These are phyloP conservation scores for Temnothorax nylanderi DNA, from an alignment of 1,140 invertebrate species.

Conservation along the genomic window DNA sequence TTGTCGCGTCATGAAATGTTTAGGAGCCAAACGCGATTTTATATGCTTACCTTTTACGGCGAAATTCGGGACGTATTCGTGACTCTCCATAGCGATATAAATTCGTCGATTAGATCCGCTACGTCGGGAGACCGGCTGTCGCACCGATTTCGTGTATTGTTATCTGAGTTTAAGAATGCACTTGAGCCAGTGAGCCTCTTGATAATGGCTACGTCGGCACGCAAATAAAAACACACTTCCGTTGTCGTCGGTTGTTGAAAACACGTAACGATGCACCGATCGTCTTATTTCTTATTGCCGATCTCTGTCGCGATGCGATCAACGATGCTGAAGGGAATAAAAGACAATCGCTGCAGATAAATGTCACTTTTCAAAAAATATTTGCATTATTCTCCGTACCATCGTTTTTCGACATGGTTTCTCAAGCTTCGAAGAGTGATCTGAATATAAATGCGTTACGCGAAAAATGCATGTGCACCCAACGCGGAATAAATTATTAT, in stretches of 20 bases:
- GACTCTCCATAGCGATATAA: conserved; percentile 53
- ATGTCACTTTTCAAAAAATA: not conserved
- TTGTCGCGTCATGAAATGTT: conserved; percentile 44
- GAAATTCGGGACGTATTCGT: conserved; percentile 50
- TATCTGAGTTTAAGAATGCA: conserved; percentile 60
- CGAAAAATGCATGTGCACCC: conserved; percentile 10
- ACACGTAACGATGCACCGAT: conserved; percentile 66
- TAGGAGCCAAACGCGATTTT: conserved; percentile 1
- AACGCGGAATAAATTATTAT: conserved; percentile 91
- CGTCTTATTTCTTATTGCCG: conserved; percentile 50
- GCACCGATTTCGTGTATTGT: conserved; percentile 5
- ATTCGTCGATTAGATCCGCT: not conserved
- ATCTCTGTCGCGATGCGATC: not conserved
- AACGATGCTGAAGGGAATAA: conserved; percentile 25
- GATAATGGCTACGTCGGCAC: conserved; percentile 65
- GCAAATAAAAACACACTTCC: conserved; percentile 47
- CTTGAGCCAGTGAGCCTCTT: conserved; percentile 8
- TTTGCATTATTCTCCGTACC: not conserved
- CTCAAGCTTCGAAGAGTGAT: not conserved
- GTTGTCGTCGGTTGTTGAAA: conserved; percentile 72
- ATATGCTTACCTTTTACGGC: conserved; percentile 59
- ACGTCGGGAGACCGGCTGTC: not conserved
- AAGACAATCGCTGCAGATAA: conserved; percentile 9
- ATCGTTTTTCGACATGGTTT: not conserved
- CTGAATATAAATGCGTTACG: not conserved